phyloP scores from a whole-genome alignment of 1,140 invertebrate genomes.

The Agrypnia vestita region DNA sequence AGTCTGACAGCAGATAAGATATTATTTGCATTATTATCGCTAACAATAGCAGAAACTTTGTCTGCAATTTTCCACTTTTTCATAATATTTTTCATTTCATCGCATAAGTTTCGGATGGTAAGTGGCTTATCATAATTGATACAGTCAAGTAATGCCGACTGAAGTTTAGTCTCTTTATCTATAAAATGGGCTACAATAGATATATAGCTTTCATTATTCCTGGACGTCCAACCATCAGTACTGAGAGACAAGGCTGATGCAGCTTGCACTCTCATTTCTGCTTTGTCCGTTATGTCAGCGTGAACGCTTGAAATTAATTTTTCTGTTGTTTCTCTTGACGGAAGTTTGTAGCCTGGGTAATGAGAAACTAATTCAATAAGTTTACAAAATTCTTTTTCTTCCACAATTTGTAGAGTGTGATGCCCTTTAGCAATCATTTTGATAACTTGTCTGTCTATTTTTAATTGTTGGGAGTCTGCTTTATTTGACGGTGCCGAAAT shows the following conservation, averaged over 20 bases:
- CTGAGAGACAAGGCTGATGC: neutral
- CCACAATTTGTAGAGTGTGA: neutral
- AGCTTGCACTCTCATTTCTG: neutral
- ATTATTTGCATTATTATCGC: slow-evolving; percentile 5
- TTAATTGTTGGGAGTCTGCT: too few species aligned
- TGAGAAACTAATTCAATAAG: neutral
- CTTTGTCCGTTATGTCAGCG: neutral
- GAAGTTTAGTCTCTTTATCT: neutral
- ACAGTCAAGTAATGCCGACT: neutral
- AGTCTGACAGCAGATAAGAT: neutral
- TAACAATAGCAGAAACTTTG: neutral
- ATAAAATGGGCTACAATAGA: slow-evolving; percentile 2
- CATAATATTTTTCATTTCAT: neutral
- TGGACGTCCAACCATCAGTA: slow-evolving; percentile 6
- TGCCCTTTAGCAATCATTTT: neutral
- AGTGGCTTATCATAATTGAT: neutral
- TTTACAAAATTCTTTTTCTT: neutral
- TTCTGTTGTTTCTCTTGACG: too few species aligned
- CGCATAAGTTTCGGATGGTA: neutral
- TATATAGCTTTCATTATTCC: neutral
- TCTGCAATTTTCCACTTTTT: neutral
- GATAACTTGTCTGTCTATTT: too few species aligned
- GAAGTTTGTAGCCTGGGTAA: neutral
- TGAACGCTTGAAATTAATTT: neutral
- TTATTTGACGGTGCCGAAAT: too few species aligned